A percentile compares a stretch with the other conserved stretches of the same genome.
Evolutionary conservation across 2,113 vertebrate genomes (phyloP).

Genomic region (Narcine bancroftii): DNA sequence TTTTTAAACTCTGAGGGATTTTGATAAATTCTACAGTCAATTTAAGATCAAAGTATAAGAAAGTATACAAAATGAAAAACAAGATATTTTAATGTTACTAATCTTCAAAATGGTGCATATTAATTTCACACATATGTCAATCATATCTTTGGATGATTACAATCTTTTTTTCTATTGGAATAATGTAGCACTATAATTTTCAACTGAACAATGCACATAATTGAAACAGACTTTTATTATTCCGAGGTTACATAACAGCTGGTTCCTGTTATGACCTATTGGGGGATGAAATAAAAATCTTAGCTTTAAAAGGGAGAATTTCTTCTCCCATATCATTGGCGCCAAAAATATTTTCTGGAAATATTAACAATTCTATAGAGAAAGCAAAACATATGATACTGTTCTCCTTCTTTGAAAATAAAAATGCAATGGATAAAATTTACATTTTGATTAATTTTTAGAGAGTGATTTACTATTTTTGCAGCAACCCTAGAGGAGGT

Average conservation of each 20-base stretch:
- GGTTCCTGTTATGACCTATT: background rate
- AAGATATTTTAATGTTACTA: too few relatives aligned
- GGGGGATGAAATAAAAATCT: background rate
- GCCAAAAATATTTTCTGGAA: background rate
- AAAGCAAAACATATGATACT: background rate
- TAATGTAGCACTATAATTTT: background rate
- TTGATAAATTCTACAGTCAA: constrained; percentile 17
- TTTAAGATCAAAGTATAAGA: constrained; percentile 19
- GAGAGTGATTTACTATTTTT: background rate
- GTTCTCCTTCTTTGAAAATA: background rate
- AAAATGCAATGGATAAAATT: background rate
- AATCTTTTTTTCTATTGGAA: background rate
- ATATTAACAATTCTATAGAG: background rate
- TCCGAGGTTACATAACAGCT: background rate
- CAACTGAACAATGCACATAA: background rate
- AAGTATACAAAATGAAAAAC: background rate
- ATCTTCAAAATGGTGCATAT: background rate
- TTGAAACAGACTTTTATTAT: background rate
- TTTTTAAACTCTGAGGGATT: constrained; percentile 16
- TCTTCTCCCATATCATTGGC: background rate
- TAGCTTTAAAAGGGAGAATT: background rate
- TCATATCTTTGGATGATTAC: background rate
- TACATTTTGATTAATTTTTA: background rate
- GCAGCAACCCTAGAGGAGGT: background rate
- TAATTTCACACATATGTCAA: background rate